A percentile compares a stretch with the other conserved stretches of the same genome.
Conservation (phyloP, 2,113 vertebrate species). For the Bufo bufo region DNA sequence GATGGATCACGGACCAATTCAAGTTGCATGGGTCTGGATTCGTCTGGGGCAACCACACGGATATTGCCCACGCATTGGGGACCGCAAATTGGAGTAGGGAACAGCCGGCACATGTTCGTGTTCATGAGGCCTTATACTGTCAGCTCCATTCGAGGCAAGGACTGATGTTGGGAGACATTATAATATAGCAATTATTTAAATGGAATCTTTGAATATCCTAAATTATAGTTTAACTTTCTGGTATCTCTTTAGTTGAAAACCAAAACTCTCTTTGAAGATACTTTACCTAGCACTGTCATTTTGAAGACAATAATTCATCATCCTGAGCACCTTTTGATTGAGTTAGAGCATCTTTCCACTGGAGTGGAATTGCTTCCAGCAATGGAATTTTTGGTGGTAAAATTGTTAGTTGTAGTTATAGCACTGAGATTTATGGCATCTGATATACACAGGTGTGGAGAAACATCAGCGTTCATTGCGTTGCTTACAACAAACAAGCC, state of each 20-base stretch:
- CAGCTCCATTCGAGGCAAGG: too few relatives aligned
- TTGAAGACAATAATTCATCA: constrained; percentile 11
- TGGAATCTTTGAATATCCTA: neutral
- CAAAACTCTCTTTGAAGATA: too few relatives aligned
- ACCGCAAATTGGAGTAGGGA: too few relatives aligned
- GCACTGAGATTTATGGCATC: constrained; percentile 10
- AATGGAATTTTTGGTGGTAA: constrained; percentile 33
- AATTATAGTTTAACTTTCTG: neutral
- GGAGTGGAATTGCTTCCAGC: constrained; percentile 13
- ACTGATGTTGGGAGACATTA: too few relatives aligned
- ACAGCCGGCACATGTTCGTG: too few relatives aligned
- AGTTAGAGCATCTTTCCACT: neutral
- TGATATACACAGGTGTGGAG: constrained; percentile 36
- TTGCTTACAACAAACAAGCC: constrained; percentile 41
- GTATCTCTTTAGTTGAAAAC: neutral
- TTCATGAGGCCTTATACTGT: too few relatives aligned
- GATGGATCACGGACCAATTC: too few relatives aligned
- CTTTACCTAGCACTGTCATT: neutral
- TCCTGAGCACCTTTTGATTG: neutral
- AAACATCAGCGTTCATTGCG: neutral
- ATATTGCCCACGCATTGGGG: too few relatives aligned
- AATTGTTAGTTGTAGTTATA: neutral
- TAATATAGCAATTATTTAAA: too few relatives aligned
- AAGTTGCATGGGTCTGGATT: too few relatives aligned
- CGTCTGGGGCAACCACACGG: too few relatives aligned